Evolutionary conservation across 2,113 vertebrate genomes (phyloP), one percentile per base, ranked within the genome.

Genomic region (Thalassoma bifasciatum): DNA sequence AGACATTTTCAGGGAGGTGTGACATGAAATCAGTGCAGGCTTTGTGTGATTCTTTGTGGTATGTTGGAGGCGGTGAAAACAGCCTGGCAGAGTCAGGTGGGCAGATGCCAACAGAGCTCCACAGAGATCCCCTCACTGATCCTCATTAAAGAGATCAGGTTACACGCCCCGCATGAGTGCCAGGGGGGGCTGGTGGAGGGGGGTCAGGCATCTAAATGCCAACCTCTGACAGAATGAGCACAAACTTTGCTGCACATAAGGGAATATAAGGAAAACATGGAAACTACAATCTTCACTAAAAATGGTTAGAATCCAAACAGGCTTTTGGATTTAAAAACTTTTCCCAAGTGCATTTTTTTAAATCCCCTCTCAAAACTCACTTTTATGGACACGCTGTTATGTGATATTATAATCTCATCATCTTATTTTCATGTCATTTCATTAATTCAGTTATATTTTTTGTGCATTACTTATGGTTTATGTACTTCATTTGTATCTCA

Each of bases 141-240:
- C 72, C 75, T 75, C 56, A 84, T 81, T 87, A 74, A 85, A 84
- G 69, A 79, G 85, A 85, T 88, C 81, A 59, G 36, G 76, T 90
- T 90, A 81, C 84, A 75, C 0, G 22, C n/a, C 44, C 46, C 6
- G 8, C 38, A 52, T 70, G 65, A 77, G 77, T 63, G 60, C 74
- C 69, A 72, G n/a, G 30, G 30, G 79, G 51, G 13, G 22, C 50
- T 51, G 5, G 79, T 46, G 12, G 26, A n/a, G n/a, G 54, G 57
- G 5, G 23, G 1, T 8, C 68, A 72, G 67, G 69, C 69, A 82
- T 80, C 44, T 22, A 86, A 85, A 87, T 61, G 59, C n/a, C 66
- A 85, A 72, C 66, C 70, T 78, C 69, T 70, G 49, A 65, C 62
- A 77, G 42, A 59, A 76, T 24, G 38, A 70, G 46, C 62, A 53